phyloP scores from a whole-genome alignment of 2,888 invertebrate species.

The Caenorhabditis wallacei region DNA sequence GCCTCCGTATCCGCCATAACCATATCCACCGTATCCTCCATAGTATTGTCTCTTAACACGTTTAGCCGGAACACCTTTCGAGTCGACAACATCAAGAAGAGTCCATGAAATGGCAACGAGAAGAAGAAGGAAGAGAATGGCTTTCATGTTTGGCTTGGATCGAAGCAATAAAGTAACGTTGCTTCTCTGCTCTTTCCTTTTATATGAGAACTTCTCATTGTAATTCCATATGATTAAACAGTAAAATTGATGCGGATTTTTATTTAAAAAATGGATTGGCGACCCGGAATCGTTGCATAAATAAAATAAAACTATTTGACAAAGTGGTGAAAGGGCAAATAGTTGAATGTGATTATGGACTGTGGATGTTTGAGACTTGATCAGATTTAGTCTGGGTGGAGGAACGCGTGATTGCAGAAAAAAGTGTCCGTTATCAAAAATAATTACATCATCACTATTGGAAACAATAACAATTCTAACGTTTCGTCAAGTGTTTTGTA shows the following conservation, averaged over 20 bases:
- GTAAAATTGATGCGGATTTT: not conserved
- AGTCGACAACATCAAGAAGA: slow-evolving; percentile 63
- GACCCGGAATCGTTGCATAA: slow-evolving; percentile 36
- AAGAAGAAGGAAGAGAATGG: slow-evolving; percentile 60
- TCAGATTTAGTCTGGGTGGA: too few relatives aligned
- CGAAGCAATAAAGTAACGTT: slow-evolving; percentile 48
- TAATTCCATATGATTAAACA: slow-evolving; percentile 46
- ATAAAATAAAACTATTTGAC: slow-evolving; percentile 1
- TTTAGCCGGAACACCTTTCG: slow-evolving; percentile 59
- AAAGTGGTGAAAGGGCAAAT: slow-evolving; percentile 16
- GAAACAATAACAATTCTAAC: slow-evolving; percentile 12
- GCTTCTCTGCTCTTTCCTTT: slow-evolving; percentile 13
- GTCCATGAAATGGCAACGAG: slow-evolving; percentile 66
- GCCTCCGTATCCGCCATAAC: slow-evolving; percentile 52
- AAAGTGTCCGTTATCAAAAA: not conserved
- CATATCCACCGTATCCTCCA: slow-evolving; percentile 50
- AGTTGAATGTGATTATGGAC: not conserved
- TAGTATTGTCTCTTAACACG: slow-evolving; percentile 65
- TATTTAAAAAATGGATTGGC: slow-evolving; percentile 39
- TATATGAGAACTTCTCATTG: slow-evolving; percentile 28
- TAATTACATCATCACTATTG: slow-evolving; percentile 15
- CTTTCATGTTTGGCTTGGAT: slow-evolving; percentile 40
- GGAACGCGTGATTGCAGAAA: slow-evolving; percentile 15
- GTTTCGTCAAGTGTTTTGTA: slow-evolving; percentile 12
- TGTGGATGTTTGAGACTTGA: slow-evolving; percentile 16